Evolutionary conservation across 2,113 vertebrate species (phyloP), one percentile per base, ranked within the genome.

Genomic region (Sinocyclocheilus rhinocerous): DNA sequence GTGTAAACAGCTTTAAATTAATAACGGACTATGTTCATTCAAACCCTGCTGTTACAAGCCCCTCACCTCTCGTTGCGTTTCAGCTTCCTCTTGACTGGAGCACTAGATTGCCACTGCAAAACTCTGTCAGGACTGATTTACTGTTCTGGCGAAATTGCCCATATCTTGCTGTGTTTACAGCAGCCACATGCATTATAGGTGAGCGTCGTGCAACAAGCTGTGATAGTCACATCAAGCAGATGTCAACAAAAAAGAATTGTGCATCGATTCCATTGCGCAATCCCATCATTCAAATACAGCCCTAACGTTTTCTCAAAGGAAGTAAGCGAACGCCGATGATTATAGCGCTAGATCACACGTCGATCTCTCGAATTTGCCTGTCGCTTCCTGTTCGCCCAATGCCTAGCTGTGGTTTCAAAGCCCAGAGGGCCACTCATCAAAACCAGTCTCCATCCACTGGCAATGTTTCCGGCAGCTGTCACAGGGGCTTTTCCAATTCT

Each of bases 1-100:
- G 65, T 77, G 75, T 85, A 84, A 78, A 76, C 86, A 86, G 20
- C 26, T 76, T 73, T 84, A 86, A 87, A 86, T 70, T 82, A 86
- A 80, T 84, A 75, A 81, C 26, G 20, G 61, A 72, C 89, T 83
- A 39, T 20, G 65, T 86, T 82, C 84, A 85, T 78, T 91, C 50
- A 81, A 57, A 81, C 33, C 73, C 70, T 26, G 15, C 86, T 84
- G 82, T 88, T 85, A 90, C 86, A 80, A 83, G 24, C 57, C 20
- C 52, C 73, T 73, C 72, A 70, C 26, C 61, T 83, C 73, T 45
- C 9, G 6, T 45, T 50, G 39, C 45, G 33, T 83, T 78, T 83
- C 65, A 65, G 70, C 57, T 67, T 83, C 83, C 50, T 48, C 76
- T 15, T 39, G 61, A 63, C 63, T 84, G 77, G 86, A 87, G 83